These are phyloP conservation scores for Malurus melanocephalus DNA, from an alignment of 2,113 vertebrate species.

Conservation along the genomic window DNA sequence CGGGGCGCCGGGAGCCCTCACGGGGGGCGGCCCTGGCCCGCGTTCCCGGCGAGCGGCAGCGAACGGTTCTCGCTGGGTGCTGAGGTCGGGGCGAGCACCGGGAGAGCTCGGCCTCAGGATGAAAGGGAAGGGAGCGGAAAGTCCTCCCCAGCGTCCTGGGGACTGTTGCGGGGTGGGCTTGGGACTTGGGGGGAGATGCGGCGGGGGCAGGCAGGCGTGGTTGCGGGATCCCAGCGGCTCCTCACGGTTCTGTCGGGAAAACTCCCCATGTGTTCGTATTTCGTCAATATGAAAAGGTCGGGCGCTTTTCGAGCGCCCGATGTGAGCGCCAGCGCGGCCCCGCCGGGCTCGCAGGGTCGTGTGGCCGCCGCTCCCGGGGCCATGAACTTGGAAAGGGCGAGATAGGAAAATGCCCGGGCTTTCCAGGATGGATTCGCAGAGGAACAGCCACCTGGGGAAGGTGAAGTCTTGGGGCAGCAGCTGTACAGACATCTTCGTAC, in stretches of 20 bases:
- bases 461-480: neutral
- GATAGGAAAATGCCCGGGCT: neutral
- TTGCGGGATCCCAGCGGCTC: too few species aligned
- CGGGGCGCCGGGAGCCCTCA: neutral
- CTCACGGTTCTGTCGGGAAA: neutral
- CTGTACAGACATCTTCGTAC: neutral
- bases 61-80: neutral
- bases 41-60: neutral
- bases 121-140: neutral
- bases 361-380: neutral
- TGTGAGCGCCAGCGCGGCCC: neutral
- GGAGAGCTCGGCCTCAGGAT: neutral
- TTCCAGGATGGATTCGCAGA: neutral
- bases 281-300: rapidly evolving
- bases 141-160: rapidly evolving
- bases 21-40: neutral
- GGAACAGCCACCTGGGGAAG: neutral
- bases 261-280: rapidly evolving
- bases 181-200: neutral
- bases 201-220: too few species aligned
- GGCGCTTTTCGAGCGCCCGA: rapidly evolving
- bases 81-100: neutral
- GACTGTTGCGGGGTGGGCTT: neutral
- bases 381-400: neutral
- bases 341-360: neutral